phyloP scores from a whole-genome alignment of 2,797 vertebrate genomes.

The Smutsia gigantea region DNA sequence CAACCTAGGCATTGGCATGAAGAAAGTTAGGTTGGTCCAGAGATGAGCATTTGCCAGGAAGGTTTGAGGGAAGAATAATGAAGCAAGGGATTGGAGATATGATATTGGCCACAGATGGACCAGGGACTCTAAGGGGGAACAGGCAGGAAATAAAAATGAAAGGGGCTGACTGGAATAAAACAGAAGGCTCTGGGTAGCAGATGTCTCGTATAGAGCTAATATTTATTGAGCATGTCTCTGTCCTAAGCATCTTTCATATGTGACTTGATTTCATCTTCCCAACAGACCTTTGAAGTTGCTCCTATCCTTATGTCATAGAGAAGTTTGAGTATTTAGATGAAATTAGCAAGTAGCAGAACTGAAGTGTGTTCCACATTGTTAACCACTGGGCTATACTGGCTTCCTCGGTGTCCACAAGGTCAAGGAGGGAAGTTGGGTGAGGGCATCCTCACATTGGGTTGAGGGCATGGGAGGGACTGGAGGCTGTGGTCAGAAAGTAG shows the following conservation, averaged over 20 bases:
- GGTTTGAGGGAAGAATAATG: background rate
- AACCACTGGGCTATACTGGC: background rate
- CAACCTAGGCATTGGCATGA: background rate
- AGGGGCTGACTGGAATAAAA: background rate
- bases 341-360: background rate
- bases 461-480: background rate
- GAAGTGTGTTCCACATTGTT: background rate
- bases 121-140: background rate
- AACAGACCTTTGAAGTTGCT: background rate
- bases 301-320: background rate
- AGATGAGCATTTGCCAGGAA: background rate
- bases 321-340: background rate
- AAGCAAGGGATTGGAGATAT: background rate
- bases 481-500: background rate
- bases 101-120: background rate
- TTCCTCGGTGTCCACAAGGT: background rate
- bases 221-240: background rate
- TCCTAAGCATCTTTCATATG: background rate
- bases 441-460: background rate
- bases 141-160: background rate
- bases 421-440: background rate
- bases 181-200: background rate
- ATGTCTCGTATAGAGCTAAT: background rate
- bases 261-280: background rate
- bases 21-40: background rate